These are phyloP conservation scores for Pongo pygmaeus DNA, from an alignment of 2,113 vertebrate species.

Conservation along the genomic window DNA sequence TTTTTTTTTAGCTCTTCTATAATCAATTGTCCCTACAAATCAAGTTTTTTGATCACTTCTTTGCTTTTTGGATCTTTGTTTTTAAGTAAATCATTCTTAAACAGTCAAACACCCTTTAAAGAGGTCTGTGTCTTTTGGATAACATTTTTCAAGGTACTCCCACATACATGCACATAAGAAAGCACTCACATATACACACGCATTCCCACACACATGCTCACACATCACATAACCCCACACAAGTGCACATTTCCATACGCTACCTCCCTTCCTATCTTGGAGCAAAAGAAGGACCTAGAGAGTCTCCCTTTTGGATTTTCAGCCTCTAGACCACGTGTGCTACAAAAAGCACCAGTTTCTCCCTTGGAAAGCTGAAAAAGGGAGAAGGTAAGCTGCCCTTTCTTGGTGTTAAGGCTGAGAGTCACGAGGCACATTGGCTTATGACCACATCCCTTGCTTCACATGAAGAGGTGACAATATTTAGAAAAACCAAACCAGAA, in stretches of 20 bases:
- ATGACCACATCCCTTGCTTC: neutral
- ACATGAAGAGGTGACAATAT: neutral
- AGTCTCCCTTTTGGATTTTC: neutral
- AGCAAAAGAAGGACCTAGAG: neutral
- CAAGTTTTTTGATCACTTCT: neutral
- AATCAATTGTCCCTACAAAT: neutral
- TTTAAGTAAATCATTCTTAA: neutral
- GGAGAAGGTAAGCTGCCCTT: neutral
- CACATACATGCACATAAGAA: neutral
- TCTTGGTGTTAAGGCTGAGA: neutral
- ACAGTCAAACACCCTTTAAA: neutral
- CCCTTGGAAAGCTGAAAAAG: neutral
- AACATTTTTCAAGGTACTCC: neutral
- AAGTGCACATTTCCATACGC: rapidly evolving
- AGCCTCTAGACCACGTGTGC: neutral
- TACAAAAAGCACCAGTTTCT: neutral
- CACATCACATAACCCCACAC: rapidly evolving
- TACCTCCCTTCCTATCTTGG: neutral
- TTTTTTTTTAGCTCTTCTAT: neutral
- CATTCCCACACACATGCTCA: neutral
- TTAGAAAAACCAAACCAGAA: neutral
- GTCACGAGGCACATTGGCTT: neutral
- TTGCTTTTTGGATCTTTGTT: neutral
- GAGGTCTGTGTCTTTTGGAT: neutral
- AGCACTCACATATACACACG: too few species aligned